Evolutionary conservation across 2,888 invertebrate genomes (phyloP).

Genomic region (Apamea crenata): DNA sequence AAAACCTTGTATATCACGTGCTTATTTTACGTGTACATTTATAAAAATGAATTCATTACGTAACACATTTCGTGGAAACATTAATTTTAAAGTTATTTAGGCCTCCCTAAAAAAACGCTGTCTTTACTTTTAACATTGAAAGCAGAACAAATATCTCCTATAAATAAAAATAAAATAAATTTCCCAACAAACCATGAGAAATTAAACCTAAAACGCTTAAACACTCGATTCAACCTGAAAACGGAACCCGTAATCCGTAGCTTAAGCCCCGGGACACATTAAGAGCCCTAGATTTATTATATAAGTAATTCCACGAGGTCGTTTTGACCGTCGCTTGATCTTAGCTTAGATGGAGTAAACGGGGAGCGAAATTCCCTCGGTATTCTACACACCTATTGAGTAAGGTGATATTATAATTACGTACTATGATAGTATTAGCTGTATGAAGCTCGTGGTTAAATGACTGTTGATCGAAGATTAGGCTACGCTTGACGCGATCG

Average conservation of each 20-base stretch:
- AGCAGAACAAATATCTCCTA: no score
- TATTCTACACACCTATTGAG: conserved; percentile 20
- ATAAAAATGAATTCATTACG: conserved; percentile 10
- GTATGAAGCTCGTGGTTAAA: neutral
- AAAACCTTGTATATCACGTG: neutral
- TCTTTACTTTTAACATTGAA: neutral
- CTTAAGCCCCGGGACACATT: conserved; percentile 60
- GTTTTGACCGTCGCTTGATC: conserved; percentile 61
- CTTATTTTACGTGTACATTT: neutral
- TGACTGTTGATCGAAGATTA: no score
- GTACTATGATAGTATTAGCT: neutral
- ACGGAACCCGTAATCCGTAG: conserved; percentile 50
- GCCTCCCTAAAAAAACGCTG: neutral
- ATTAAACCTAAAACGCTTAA: conserved; percentile 27
- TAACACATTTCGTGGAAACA: neutral
- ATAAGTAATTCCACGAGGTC: conserved; percentile 58
- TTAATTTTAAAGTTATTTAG: neutral
- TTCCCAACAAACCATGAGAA: neutral
- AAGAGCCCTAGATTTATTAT: conserved; percentile 66
- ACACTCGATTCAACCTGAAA: conserved; percentile 43
- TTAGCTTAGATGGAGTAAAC: conserved; percentile 50
- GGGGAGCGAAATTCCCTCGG: conserved; percentile 1
- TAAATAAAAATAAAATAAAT: neutral
- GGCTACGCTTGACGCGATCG: no score
- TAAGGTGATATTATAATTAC: conserved; percentile 2